Conservation (phyloP, 2,888 invertebrate species). For the Dendrolimus houi region DNA sequence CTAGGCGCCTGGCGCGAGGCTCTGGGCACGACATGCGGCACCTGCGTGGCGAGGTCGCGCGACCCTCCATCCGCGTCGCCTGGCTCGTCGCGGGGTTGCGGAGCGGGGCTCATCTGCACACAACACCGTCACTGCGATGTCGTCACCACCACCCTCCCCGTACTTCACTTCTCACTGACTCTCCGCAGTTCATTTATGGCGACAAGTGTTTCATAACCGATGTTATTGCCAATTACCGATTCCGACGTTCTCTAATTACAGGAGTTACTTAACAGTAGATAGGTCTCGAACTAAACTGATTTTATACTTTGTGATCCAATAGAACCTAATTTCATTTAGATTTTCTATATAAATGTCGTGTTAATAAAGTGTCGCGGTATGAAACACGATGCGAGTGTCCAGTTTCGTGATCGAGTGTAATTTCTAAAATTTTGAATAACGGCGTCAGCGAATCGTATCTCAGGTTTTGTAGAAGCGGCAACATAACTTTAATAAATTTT, state of each 20-base stretch:
- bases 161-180: slow-evolving; percentile 72
- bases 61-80: slow-evolving; percentile 57
- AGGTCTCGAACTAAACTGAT: no score
- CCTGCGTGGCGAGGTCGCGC: slow-evolving; percentile 70
- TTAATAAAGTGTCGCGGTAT: no score
- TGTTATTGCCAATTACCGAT: slow-evolving; percentile 13
- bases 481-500: slow-evolving; percentile 54
- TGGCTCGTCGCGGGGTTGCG: slow-evolving; percentile 66
- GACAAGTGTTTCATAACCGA: slow-evolving; percentile 9
- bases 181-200: slow-evolving; percentile 41
- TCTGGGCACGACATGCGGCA: slow-evolving; percentile 52
- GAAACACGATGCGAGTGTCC: no score
- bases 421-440: slow-evolving; percentile 13
- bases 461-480: slow-evolving; percentile 67
- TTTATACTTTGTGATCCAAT: no score
- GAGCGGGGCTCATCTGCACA: slow-evolving; percentile 73
- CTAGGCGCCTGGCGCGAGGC: slow-evolving; percentile 38
- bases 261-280: no score
- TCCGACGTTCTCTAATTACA: no score
- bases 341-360: no score
- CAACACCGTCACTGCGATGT: slow-evolving; percentile 67
- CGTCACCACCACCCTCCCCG: slow-evolving; percentile 58
- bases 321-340: no score
- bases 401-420: neutral
- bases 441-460: slow-evolving; percentile 51